Conservation (phyloP, 2,113 vertebrate genomes). For the Alethe castanea region DNA sequence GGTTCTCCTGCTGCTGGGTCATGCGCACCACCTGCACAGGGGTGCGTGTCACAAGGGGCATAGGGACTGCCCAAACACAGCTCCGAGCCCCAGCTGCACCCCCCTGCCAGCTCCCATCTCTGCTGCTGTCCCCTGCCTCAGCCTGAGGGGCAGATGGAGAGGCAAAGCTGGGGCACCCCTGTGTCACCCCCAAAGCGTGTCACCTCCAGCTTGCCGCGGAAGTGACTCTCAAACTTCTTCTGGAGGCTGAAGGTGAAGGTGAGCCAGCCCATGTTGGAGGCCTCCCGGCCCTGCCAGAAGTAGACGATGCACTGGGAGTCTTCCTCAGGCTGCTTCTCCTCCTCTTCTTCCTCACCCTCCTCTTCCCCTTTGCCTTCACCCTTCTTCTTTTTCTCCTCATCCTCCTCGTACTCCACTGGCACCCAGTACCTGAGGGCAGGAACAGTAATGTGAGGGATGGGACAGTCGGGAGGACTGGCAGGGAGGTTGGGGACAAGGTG, state of each 20-base stretch:
- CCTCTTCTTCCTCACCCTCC: slow-evolving; percentile 72
- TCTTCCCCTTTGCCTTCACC: slow-evolving; percentile 44
- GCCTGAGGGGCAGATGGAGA: background rate
- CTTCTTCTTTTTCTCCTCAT: slow-evolving; percentile 69
- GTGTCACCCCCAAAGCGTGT: background rate
- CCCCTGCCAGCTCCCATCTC: background rate
- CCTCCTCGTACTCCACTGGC: slow-evolving; percentile 90
- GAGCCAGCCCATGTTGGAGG: slow-evolving; percentile 99
- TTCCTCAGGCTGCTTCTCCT: slow-evolving; percentile 92
- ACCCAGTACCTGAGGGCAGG: slow-evolving; percentile 88
- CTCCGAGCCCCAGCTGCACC: background rate
- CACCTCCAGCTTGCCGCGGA: slow-evolving; percentile 94
- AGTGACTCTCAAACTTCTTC: slow-evolving; percentile 98
- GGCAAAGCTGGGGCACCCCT: background rate
- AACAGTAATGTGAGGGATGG: background rate
- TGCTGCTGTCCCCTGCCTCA: background rate
- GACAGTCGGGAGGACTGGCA: background rate
- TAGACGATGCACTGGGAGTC: slow-evolving; percentile 98
- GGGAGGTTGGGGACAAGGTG: rapidly evolving
- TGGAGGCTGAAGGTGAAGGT: slow-evolving; percentile 98
- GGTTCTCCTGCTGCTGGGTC: slow-evolving; percentile 99
- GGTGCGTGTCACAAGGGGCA: background rate
- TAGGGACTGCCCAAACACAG: background rate
- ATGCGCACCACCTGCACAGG: slow-evolving; percentile 88
- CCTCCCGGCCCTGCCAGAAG: slow-evolving; percentile 98